phyloP scores from a whole-genome alignment of 2,888 invertebrate species.

The Caenorhabditis uteleia region DNA sequence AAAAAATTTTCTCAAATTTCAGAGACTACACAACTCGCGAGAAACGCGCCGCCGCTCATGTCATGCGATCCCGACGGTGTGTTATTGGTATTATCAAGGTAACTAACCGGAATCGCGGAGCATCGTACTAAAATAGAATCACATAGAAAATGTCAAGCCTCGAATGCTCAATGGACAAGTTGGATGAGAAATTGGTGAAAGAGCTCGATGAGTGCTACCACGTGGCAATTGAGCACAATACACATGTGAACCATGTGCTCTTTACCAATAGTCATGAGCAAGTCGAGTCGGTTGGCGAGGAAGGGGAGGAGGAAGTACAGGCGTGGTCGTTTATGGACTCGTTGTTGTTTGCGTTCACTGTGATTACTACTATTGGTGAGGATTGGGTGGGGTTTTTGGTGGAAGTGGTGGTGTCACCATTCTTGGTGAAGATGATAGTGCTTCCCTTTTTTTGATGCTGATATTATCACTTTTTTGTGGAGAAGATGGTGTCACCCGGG shows the following conservation, averaged over 20 bases:
- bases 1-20: slow-evolving; percentile 5
- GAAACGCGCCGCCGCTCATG: slow-evolving; percentile 55
- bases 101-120: not conserved
- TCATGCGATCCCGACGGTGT: slow-evolving; percentile 58
- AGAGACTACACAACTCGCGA: slow-evolving; percentile 35
- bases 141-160: slow-evolving; percentile 28
- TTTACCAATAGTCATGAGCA: slow-evolving; percentile 49
- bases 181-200: slow-evolving; percentile 46
- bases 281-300: slow-evolving; percentile 36
- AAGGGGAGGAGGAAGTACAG: slow-evolving; percentile 26
- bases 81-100: slow-evolving; percentile 53
- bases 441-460: too few relatives aligned
- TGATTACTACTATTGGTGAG: slow-evolving; percentile 67
- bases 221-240: slow-evolving; percentile 51
- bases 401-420: not conserved
- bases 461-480: too few relatives aligned
- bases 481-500: too few relatives aligned
- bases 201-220: slow-evolving; percentile 57
- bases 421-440: too few relatives aligned
- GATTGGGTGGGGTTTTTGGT: not conserved
- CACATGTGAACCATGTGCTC: slow-evolving; percentile 45
- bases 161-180: slow-evolving; percentile 35
- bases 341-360: slow-evolving; percentile 64
- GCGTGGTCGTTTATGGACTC: slow-evolving; percentile 66
- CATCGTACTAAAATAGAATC: slow-evolving; percentile 20